Conservation (phyloP, 2,113 vertebrate genomes). For the Lipotes vexillifer region DNA sequence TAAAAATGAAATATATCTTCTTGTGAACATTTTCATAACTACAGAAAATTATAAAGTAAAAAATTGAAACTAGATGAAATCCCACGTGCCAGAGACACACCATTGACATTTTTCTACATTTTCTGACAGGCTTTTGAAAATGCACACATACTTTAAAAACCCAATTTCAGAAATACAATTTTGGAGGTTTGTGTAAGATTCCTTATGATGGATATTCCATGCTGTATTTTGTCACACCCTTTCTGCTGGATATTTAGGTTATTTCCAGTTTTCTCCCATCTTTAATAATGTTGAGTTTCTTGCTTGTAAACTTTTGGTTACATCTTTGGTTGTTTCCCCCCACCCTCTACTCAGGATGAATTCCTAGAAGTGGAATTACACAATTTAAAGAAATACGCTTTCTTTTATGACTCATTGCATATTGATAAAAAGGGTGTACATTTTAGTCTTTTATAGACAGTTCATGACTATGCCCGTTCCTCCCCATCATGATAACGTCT, state of each 20-base stretch:
- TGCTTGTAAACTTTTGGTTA: background rate
- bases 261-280: background rate
- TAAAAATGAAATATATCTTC: background rate
- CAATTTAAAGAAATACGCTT: background rate
- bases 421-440: background rate
- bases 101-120: background rate
- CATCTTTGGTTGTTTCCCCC: background rate
- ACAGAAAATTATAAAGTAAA: background rate
- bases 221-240: background rate
- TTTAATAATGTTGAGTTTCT: background rate
- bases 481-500: rapidly evolving
- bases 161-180: background rate
- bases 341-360: background rate
- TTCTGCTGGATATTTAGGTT: background rate
- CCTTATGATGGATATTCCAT: background rate
- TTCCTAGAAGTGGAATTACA: background rate
- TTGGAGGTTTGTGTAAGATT: background rate
- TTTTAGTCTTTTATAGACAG: background rate
- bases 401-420: background rate
- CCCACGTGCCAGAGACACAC: background rate
- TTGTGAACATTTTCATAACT: background rate
- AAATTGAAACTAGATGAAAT: background rate
- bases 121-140: background rate
- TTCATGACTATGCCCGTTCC: too few relatives aligned
- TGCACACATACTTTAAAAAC: background rate